phyloP scores from a whole-genome alignment of 2,888 invertebrate species.

The Sylvicola cinctus region DNA sequence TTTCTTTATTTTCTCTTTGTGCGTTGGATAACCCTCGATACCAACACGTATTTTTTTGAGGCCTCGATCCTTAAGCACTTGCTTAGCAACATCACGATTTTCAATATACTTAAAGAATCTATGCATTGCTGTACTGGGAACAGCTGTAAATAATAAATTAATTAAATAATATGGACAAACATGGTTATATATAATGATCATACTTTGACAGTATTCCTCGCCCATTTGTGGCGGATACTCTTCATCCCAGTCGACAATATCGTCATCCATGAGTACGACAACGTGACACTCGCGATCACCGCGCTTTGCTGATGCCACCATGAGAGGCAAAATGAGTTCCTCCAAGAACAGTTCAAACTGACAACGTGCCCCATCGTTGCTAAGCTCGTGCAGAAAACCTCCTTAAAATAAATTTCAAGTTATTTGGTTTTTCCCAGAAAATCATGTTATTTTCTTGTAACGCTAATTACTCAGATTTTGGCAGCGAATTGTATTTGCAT shows the following conservation, averaged over 20 bases:
- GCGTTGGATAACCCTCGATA: constrained; percentile 98
- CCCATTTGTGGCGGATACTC: constrained; percentile 99
- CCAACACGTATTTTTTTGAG: constrained; percentile 96
- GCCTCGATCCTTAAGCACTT: constrained; percentile 95
- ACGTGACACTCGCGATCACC: constrained; percentile 98
- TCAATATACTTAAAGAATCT: constrained; percentile 99
- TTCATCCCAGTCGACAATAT: constrained; percentile 94
- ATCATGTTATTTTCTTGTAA: neutral
- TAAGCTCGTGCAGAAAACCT: constrained; percentile 89
- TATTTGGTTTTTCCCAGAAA: too few species aligned
- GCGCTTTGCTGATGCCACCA: constrained; percentile 84
- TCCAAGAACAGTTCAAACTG: constrained; percentile 96
- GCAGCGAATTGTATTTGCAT: constrained; percentile 85
- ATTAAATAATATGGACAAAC: constrained; percentile 3
- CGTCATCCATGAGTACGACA: constrained; percentile 88
- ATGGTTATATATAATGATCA: neutral
- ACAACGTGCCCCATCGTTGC: constrained; percentile 95
- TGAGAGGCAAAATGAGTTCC: constrained; percentile 80
- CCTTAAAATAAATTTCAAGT: constrained; percentile 25
- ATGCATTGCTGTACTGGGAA: constrained; percentile 87
- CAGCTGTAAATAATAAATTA: constrained; percentile 35
- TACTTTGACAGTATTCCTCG: constrained; percentile 93
- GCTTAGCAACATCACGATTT: constrained; percentile 97
- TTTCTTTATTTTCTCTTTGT: constrained; percentile 95
- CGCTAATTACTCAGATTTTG: constrained; percentile 74